Evolutionary conservation across 64 coral and sea anemone species (phyloP), one percentile per base, ranked within the genome.

Genomic region (Astreopora myriophthalma): DNA sequence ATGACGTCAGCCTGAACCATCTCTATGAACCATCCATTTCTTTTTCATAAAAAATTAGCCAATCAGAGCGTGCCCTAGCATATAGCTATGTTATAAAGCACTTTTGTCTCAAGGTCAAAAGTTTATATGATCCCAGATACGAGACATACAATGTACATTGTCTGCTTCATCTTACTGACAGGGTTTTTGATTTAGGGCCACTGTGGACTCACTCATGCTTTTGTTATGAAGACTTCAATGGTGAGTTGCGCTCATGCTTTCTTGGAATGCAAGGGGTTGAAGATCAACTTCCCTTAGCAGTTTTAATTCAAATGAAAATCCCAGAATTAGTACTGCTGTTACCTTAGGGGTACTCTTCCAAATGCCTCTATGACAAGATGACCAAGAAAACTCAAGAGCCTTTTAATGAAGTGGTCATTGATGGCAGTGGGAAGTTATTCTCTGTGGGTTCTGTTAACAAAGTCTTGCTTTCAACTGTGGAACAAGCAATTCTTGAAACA

Each of bases 401-500:
- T 77, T 22, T 42, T 85, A 93, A 73, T 2, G 32, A 70, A 32
- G 29, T 31, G 16, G 9, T 8, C 2, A 27, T 70, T 70, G 11
- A 27, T 31, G 5, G 1, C 9, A 30, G 29, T 32, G 35, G 22
- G 22, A 76, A 76, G 6, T 27, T 11, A 12, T 48, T 40, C 42
- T 48, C 46, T 49, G 74, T 76, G 38, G 74, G 38, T 8, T 5
- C 42, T 49, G 42, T 76, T 6, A 20, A 48, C 24, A 76, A 25
- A 48, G 20, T 48, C 28, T 12, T 76, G 38, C 40, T 76, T 76
- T n/a, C 74, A 28, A 42, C 74, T 25, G 11, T 25, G 12, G 74
- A 76, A 28, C 37, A 25, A 76, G 74, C 74, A 48, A 42, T 76
- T n/a, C 38, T 76, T 49, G 74, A 76, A 76, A 26, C 74, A 40